Conservation (phyloP, 2,113 vertebrate genomes). For the Atlantisia rogersi region DNA sequence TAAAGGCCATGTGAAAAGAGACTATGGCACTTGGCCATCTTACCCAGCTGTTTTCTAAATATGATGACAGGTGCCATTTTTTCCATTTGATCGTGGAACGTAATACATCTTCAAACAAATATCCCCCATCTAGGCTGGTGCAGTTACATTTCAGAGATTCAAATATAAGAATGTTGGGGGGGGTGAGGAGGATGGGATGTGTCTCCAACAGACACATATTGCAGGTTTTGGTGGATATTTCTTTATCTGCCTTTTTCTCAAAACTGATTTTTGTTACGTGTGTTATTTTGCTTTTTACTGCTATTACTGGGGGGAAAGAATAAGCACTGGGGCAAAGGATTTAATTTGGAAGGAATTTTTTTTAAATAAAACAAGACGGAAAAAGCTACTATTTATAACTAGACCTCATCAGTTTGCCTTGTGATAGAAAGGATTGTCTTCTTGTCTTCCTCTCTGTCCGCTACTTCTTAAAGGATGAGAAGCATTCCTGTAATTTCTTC, state of each 20-base stretch:
- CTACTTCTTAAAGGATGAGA: background rate
- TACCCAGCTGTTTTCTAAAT: constrained; percentile 79
- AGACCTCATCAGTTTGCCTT: background rate
- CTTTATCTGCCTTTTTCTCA: background rate
- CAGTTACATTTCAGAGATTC: constrained; percentile 67
- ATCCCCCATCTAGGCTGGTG: constrained; percentile 65
- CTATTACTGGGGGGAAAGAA: background rate
- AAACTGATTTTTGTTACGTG: background rate
- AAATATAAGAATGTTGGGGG: constrained; percentile 15
- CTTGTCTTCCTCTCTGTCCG: background rate
- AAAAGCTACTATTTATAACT: background rate
- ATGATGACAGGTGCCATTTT: constrained; percentile 80
- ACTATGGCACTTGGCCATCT: constrained; percentile 74
- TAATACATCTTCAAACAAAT: constrained; percentile 85
- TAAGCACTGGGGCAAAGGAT: background rate
- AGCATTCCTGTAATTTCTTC: background rate
- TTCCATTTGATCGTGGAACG: constrained; percentile 82
- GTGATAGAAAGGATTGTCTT: background rate
- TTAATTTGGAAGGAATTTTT: background rate
- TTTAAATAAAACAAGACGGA: background rate
- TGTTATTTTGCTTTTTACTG: constrained; percentile 1
- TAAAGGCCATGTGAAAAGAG: constrained; percentile 72
- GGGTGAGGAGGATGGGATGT: background rate
- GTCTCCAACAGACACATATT: background rate
- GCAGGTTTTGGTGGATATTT: constrained; percentile 14